These are phyloP conservation scores for Torymus texanus DNA, from an alignment of 2,888 invertebrate species.

Conservation along the genomic window DNA sequence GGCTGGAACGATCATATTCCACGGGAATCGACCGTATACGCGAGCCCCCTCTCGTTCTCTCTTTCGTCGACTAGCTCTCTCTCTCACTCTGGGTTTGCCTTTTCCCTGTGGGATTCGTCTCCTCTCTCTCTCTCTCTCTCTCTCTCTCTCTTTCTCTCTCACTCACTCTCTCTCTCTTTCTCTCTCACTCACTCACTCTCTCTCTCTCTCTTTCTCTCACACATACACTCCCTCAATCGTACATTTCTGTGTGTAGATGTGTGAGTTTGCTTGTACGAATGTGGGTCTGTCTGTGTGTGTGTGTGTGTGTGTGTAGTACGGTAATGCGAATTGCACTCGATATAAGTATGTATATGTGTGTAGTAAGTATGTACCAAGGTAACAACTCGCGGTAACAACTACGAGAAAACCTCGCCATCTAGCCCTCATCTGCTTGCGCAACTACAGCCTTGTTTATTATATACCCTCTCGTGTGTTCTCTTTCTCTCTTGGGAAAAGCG, in stretches of 20 bases:
- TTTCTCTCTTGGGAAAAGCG: neutral
- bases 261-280: neutral
- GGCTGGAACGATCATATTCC: constrained; percentile 43
- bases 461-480: neutral
- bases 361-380: neutral
- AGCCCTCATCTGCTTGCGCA: no score
- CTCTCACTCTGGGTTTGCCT: constrained; percentile 47
- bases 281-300: constrained; percentile 5
- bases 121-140: constrained; percentile 29
- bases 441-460: no score
- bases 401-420: no score
- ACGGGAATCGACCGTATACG: constrained; percentile 60
- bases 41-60: constrained; percentile 30
- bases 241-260: neutral
- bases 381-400: neutral
- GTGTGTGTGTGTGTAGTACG: constrained; percentile 11
- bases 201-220: neutral
- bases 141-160: neutral
- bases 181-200: constrained; percentile 31
- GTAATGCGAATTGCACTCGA: constrained; percentile 24
- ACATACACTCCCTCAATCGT: no score
- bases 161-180: neutral
- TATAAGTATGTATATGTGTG: neutral
- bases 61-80: constrained; percentile 18
- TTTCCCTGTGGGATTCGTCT: constrained; percentile 53